A percentile compares a stretch with the other conserved stretches of the same genome.
These are phyloP conservation scores for Acleris holmiana DNA, from an alignment of 2,888 invertebrate genomes.

Conservation along the genomic window DNA sequence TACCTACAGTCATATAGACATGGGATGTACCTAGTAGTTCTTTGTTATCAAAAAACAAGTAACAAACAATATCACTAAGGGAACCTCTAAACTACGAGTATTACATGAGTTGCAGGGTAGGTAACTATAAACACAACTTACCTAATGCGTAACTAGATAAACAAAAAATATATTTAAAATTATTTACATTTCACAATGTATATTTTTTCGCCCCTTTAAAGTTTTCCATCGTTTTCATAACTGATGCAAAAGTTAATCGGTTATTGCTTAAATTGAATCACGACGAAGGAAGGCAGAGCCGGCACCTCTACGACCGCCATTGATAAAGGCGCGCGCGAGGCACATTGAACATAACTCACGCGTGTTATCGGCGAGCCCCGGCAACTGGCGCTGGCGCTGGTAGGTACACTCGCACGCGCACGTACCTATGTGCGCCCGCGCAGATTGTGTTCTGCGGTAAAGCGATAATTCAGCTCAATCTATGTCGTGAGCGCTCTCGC, in stretches of 20 bases:
- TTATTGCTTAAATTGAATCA: slow-evolving; percentile 65
- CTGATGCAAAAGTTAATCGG: slow-evolving; percentile 36
- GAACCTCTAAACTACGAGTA: too few relatives aligned
- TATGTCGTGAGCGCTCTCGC: slow-evolving; percentile 82
- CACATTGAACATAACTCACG: slow-evolving; percentile 78
- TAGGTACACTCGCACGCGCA: slow-evolving; percentile 12
- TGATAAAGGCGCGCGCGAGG: slow-evolving; percentile 76
- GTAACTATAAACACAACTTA: too few relatives aligned
- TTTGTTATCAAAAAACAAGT: too few relatives aligned
- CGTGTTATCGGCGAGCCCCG: slow-evolving; percentile 64
- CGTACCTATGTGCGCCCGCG: slow-evolving; percentile 44
- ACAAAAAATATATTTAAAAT: too few relatives aligned
- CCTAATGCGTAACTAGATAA: too few relatives aligned
- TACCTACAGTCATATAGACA: too few relatives aligned
- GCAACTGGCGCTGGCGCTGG: not conserved
- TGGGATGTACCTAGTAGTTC: too few relatives aligned
- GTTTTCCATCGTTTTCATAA: too few relatives aligned
- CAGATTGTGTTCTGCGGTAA: slow-evolving; percentile 84
- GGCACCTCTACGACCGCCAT: slow-evolving; percentile 55
- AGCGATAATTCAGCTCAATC: slow-evolving; percentile 84
- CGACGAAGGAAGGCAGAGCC: slow-evolving; percentile 71
- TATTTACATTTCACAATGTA: too few relatives aligned
- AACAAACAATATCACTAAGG: too few relatives aligned
- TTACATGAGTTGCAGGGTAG: too few relatives aligned
- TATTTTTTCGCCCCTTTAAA: too few relatives aligned